These are phyloP conservation scores for Chondrilla cf. caribensis DNA, from an alignment of 37 sponge, comb jelly and placozoan species.

Conservation along the genomic window DNA sequence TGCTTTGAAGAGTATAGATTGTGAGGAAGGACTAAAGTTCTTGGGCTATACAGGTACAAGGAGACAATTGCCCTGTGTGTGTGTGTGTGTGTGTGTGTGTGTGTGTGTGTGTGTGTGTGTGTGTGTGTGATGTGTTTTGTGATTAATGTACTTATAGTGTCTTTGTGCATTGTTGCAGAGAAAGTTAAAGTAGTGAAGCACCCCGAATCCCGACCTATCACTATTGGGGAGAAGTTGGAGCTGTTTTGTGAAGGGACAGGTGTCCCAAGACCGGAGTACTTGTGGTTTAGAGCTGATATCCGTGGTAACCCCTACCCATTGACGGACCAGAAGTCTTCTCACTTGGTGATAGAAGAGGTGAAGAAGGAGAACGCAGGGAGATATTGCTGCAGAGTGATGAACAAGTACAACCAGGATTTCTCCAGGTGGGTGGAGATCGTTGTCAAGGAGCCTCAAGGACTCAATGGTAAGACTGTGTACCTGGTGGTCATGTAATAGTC, in stretches of 20 bases:
- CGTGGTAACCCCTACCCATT: conserved; percentile 34
- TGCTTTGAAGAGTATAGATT: conserved; percentile 54
- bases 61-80: neutral
- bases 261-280: conserved; percentile 63
- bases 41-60: conserved; percentile 73
- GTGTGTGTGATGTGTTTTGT: too few relatives aligned
- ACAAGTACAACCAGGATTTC: conserved; percentile 50
- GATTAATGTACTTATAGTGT: too few relatives aligned
- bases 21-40: conserved; percentile 41
- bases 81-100: neutral
- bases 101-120: neutral
- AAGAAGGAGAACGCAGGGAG: conserved; percentile 32
- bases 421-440: conserved; percentile 74
- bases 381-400: conserved; percentile 82
- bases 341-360: neutral
- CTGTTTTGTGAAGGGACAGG: conserved; percentile 72
- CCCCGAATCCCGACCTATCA: conserved; percentile 47
- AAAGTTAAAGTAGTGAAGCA: conserved; percentile 52
- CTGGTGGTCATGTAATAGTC: too few relatives aligned
- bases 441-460: conserved; percentile 38
- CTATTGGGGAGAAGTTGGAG: conserved; percentile 43
- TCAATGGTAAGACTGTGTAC: too few relatives aligned
- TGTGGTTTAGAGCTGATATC: conserved; percentile 67
- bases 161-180: too few relatives aligned
- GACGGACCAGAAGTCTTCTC: conserved; percentile 30